phyloP scores from a whole-genome alignment of 2,113 vertebrate genomes.

The human region GRCh38 chr20:33341001-33341500 shows the following conservation, averaged over 20 bases:
- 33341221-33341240: background rate
- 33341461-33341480: too few relatives aligned
- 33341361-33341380: background rate
- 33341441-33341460: too few relatives aligned
- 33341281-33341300: background rate
- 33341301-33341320: background rate
- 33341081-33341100: background rate
- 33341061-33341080: background rate
- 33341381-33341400: background rate
- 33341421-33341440: too few relatives aligned
- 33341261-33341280: background rate
- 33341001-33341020: background rate
- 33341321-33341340: background rate
- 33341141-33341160: background rate
- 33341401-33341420: background rate
- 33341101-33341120: fast-evolving
- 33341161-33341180: background rate
- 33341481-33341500: too few relatives aligned
- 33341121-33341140: background rate
- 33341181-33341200: background rate
- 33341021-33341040: background rate
- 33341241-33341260: too few relatives aligned
- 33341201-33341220: background rate
- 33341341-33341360: background rate
- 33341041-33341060: background rate